Evolutionary conservation across 2,888 invertebrate genomes (phyloP).

Genomic region (Zaprionus obscuricornis): DNA sequence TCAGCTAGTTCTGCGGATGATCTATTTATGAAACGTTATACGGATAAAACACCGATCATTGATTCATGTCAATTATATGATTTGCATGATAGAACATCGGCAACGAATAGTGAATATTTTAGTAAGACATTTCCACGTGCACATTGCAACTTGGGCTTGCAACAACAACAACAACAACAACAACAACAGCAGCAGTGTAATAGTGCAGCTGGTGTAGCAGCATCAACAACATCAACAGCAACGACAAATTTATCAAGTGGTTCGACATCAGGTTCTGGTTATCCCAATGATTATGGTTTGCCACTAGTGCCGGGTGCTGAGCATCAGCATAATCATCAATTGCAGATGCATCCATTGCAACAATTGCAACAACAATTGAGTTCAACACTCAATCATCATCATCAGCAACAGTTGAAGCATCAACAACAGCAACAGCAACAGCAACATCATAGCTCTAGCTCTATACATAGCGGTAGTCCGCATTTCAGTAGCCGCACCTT

Average conservation of each 20-base stretch:
- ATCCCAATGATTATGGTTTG: conserved; percentile 91
- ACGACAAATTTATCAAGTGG: conserved; percentile 80
- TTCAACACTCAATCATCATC: conserved; percentile 55
- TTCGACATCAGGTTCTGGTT: conserved; percentile 84
- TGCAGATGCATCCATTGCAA: conserved; percentile 84
- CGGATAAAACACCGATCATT: conserved; percentile 91
- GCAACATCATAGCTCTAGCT: conserved; percentile 57
- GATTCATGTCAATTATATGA: conserved; percentile 84
- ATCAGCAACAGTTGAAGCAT: conserved; percentile 77
- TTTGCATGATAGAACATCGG: conserved; percentile 82
- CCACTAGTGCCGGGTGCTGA: conserved; percentile 86
- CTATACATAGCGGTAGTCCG: conserved; percentile 59
- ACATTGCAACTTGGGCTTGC: conserved; percentile 68
- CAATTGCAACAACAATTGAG: conserved; percentile 82
- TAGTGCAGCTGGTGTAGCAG: conserved; percentile 45
- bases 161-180: conserved; percentile 32
- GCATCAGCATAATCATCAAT: conserved; percentile 81
- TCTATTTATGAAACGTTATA: conserved; percentile 86
- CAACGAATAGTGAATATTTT: conserved; percentile 85
- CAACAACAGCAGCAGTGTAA: too few relatives aligned
- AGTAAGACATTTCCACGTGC: conserved; percentile 87
- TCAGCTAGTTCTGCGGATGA: conserved; percentile 81
- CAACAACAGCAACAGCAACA: conserved; percentile 78
- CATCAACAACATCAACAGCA: conserved; percentile 80
- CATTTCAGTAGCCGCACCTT: conserved; percentile 75